Conservation (phyloP, 2,113 vertebrate species). For the Glaucomys volans region DNA sequence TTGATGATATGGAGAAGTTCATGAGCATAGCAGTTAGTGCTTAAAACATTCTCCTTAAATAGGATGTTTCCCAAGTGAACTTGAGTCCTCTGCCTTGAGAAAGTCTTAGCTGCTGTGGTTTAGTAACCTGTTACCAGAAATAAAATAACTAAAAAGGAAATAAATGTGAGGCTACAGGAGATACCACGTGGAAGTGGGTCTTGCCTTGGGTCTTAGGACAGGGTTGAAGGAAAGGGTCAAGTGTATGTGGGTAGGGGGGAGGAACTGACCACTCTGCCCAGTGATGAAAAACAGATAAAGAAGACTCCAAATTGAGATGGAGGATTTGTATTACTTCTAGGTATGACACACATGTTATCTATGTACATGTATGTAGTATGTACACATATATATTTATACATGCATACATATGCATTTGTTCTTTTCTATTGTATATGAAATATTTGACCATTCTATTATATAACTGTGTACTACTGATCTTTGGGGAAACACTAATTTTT, state of each 20-base stretch:
- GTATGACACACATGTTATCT: background rate
- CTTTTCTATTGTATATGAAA: slow-evolving; percentile 13
- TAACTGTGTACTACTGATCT: background rate
- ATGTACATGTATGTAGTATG: background rate
- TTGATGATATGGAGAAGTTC: background rate
- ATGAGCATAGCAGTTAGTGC: background rate
- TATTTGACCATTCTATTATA: slow-evolving; percentile 33
- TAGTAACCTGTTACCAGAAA: slow-evolving; percentile 16
- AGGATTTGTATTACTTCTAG: background rate
- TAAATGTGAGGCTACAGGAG: background rate
- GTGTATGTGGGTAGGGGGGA: background rate
- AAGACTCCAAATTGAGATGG: background rate
- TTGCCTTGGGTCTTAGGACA: background rate
- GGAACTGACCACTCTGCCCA: background rate
- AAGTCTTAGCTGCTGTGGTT: background rate
- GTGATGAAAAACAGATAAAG: background rate
- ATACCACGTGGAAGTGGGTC: background rate
- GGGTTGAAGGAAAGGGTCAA: background rate
- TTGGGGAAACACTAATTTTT: background rate
- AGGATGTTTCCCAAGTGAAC: background rate
- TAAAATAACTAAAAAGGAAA: background rate
- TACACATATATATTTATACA: background rate
- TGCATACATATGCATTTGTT: background rate
- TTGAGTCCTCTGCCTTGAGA: background rate
- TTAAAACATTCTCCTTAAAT: background rate